Conservation (phyloP, 2,888 invertebrate genomes). For the Drosophila meridiana region DNA sequence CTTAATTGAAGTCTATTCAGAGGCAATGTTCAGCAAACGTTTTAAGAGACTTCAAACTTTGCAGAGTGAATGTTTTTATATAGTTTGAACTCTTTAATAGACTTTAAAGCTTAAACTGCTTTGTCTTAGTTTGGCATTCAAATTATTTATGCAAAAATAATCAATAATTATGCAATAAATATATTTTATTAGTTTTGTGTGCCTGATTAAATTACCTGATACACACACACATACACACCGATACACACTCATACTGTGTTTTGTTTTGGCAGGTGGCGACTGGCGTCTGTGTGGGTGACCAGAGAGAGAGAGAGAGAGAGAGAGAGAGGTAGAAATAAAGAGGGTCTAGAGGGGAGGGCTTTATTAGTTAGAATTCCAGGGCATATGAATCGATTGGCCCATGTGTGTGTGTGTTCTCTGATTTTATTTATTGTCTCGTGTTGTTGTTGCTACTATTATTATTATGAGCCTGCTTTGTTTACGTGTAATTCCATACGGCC, state of each 20-base stretch:
- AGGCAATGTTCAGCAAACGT: background rate
- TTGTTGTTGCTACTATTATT: conserved; percentile 9
- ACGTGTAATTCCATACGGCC: conserved; percentile 56
- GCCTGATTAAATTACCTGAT: conserved; percentile 20
- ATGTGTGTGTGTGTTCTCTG: conserved; percentile 23
- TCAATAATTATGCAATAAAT: conserved; percentile 15
- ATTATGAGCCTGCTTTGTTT: conserved; percentile 55
- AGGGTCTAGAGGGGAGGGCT: background rate
- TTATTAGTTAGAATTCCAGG: conserved; percentile 57
- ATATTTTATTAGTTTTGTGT: conserved; percentile 4
- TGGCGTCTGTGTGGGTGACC: conserved; percentile 26
- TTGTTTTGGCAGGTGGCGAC: conserved; percentile 57
- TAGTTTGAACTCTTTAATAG: background rate
- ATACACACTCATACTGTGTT: background rate
- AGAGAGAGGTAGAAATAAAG: too few relatives aligned
- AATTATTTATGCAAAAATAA: background rate
- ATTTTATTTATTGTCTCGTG: conserved; percentile 38
- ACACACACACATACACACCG: background rate
- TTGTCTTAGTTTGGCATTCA: background rate
- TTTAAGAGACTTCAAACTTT: background rate
- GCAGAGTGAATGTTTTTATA: background rate
- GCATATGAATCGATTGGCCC: conserved; percentile 39
- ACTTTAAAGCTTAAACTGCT: background rate
- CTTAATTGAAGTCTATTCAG: background rate
- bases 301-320: background rate